These are phyloP conservation scores for Odocoileus virginianus DNA, from an alignment of 2,113 vertebrate genomes.

Conservation along the genomic window DNA sequence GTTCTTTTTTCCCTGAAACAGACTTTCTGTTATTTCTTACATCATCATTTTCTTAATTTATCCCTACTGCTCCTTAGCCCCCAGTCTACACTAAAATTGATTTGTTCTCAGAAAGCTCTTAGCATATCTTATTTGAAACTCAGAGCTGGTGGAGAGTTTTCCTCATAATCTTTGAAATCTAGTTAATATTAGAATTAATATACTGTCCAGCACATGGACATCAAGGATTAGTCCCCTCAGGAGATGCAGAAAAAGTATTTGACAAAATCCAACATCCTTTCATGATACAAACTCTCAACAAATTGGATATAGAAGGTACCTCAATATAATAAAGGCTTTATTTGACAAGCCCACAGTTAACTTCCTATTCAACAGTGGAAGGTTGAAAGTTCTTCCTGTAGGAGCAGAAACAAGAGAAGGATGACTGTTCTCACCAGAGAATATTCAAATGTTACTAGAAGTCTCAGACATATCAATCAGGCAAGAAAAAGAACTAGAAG, in stretches of 20 bases:
- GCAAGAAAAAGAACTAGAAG: not conserved
- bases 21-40: not conserved
- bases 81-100: not conserved
- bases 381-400: not conserved
- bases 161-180: constrained; percentile 1
- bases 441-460: not conserved
- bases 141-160: not conserved
- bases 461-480: not conserved
- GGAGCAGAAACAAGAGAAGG: not conserved
- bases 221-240: not conserved
- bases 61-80: too few relatives aligned
- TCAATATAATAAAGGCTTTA: not conserved
- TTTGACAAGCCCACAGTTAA: not conserved
- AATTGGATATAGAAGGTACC: not conserved
- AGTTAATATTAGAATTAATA: constrained; percentile 2
- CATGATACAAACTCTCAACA: not conserved
- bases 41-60: not conserved
- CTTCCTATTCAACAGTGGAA: not conserved
- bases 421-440: not conserved
- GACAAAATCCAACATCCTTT: not conserved
- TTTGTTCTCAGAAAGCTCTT: not conserved
- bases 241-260: not conserved
- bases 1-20: not conserved
- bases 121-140: not conserved
- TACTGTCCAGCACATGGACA: not conserved